A percentile compares a stretch with the other conserved stretches of the same genome.
Conservation (phyloP, 92 coral and sea anemone species). For the Epizoanthus scotinus region DNA sequence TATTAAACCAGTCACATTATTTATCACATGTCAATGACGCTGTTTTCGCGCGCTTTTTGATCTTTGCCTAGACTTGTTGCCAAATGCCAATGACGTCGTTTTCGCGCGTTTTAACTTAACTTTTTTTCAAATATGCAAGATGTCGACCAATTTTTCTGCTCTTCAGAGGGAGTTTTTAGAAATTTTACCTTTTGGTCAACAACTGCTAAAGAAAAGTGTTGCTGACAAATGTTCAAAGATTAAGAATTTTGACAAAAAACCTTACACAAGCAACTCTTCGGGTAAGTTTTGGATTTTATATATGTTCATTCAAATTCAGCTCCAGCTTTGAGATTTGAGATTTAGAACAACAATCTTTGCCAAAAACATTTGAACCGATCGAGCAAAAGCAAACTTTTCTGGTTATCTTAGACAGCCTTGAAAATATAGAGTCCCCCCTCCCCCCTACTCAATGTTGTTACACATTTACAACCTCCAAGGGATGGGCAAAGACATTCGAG, state of each 20-base stretch:
- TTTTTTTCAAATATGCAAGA: constrained; percentile 8
- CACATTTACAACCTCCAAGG: constrained; percentile 10
- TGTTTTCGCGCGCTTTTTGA: constrained; percentile 10
- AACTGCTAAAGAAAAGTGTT: not conserved
- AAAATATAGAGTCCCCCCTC: constrained; percentile 12
- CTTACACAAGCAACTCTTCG: not conserved
- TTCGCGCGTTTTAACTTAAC: constrained; percentile 14
- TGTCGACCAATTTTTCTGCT: constrained; percentile 8
- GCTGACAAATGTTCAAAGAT: constrained; percentile 21
- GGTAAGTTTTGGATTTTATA: constrained; percentile 5
- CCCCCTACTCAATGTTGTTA: constrained; percentile 17
- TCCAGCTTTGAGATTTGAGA: constrained; percentile 8
- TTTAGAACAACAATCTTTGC: constrained; percentile 11
- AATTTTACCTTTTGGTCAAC: constrained; percentile 23
- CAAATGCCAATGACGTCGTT: too few relatives aligned
- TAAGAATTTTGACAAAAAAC: not conserved
- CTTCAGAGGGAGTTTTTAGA: constrained; percentile 3
- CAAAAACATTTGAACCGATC: constrained; percentile 12
- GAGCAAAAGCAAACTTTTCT: constrained; percentile 17
- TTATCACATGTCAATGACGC: constrained; percentile 5
- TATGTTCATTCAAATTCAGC: not conserved
- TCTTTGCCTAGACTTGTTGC: constrained; percentile 14
- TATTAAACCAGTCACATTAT: constrained; percentile 13
- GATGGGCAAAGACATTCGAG: too few relatives aligned
- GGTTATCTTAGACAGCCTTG: constrained; percentile 19